Evolutionary conservation across 2,113 vertebrate genomes (phyloP).

Genomic region (Typhlomys cinereus): DNA sequence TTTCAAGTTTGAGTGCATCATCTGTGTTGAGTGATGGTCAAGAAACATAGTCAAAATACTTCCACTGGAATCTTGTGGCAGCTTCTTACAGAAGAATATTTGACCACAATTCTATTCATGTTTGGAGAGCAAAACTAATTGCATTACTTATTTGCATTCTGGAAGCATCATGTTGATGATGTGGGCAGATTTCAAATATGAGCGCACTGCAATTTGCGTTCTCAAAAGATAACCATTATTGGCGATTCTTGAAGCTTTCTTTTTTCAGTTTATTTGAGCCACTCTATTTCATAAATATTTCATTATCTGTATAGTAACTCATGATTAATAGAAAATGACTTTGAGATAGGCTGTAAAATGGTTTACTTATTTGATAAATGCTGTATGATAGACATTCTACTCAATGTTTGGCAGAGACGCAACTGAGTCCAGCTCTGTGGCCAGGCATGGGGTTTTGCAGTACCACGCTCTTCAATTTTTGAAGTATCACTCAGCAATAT

Average conservation of each 20-base stretch:
- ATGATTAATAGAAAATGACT: background rate
- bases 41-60: background rate
- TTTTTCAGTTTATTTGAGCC: background rate
- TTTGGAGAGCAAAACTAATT: slow-evolving; percentile 23
- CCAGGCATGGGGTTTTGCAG: background rate
- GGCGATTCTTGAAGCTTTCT: background rate
- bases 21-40: background rate
- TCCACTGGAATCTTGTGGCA: background rate
- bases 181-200: background rate
- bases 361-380: background rate
- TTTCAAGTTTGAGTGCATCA: background rate
- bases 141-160: background rate
- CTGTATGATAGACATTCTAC: background rate
- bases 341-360: background rate
- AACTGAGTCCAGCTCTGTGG: background rate
- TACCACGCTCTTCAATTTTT: background rate
- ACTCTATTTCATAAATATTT: background rate
- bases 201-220: background rate
- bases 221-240: background rate
- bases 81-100: background rate
- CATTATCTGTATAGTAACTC: background rate
- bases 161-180: background rate
- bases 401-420: background rate
- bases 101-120: background rate
- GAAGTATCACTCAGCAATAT: background rate